Percentiles rank a stretch among this genome's conserved stretches.
These are phyloP conservation scores for Myopa tessellatipennis DNA, from an alignment of 2,888 invertebrate genomes.

Conservation along the genomic window DNA sequence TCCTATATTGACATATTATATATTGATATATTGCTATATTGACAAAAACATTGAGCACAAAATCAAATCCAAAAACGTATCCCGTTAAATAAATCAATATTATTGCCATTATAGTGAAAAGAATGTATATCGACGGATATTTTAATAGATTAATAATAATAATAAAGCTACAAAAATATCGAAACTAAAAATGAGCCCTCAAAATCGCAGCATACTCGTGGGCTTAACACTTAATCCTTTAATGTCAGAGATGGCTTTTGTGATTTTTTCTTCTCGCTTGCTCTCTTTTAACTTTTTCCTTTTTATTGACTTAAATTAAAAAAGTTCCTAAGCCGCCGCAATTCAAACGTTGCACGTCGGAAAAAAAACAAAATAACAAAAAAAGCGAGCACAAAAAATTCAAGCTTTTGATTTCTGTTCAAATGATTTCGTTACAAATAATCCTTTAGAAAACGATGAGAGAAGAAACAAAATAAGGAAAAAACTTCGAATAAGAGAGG, in stretches of 20 bases:
- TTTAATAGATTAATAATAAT: too few relatives aligned
- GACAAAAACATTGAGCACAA: too few relatives aligned
- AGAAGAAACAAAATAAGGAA: neutral
- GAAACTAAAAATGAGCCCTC: too few relatives aligned
- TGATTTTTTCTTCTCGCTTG: neutral
- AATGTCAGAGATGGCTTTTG: neutral
- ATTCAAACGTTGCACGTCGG: neutral
- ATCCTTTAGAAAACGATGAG: neutral
- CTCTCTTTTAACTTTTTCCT: neutral
- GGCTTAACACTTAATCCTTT: constrained; percentile 19
- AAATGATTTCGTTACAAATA: constrained; percentile 22
- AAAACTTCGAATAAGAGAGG: too few relatives aligned
- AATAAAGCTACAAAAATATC: too few relatives aligned
- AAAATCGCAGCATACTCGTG: neutral
- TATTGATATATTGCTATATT: too few relatives aligned
- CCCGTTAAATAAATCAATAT: too few relatives aligned
- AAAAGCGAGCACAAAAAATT: constrained; percentile 22
- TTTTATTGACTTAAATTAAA: constrained; percentile 19
- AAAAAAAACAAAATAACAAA: neutral
- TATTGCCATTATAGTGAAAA: too few relatives aligned
- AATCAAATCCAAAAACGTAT: too few relatives aligned
- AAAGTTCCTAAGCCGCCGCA: neutral
- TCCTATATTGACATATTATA: too few relatives aligned
- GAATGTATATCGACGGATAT: too few relatives aligned
- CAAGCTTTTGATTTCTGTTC: constrained; percentile 38